These are phyloP conservation scores for Anthopleura xanthogrammica DNA, from an alignment of 92 coral and sea anemone species.

Conservation along the genomic window DNA sequence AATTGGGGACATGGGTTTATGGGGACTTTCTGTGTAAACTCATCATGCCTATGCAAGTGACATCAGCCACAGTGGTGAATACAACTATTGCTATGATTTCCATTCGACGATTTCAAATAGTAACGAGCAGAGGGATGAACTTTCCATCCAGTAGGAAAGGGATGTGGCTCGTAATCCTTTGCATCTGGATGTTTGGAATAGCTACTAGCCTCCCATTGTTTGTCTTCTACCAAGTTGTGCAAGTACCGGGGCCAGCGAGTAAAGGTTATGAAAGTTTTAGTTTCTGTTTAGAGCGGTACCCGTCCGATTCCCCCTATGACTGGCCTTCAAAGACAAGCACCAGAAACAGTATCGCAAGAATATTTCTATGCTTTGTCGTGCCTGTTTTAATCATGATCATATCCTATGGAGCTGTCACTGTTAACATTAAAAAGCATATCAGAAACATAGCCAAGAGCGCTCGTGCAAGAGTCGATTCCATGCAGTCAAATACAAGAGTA, in stretches of 20 bases:
- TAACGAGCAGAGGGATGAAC: constrained; percentile 22
- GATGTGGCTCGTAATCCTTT: constrained; percentile 27
- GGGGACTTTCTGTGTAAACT: constrained; percentile 65
- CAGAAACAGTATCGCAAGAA: constrained; percentile 35
- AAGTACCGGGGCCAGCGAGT: background rate
- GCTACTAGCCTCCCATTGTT: constrained; percentile 47
- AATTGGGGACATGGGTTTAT: constrained; percentile 55
- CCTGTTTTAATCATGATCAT: constrained; percentile 61
- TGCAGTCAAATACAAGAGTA: constrained; percentile 17
- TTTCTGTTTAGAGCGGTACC: constrained; percentile 18
- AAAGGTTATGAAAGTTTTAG: background rate
- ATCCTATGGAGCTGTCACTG: constrained; percentile 67
- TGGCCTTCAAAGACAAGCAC: background rate
- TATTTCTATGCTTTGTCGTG: constrained; percentile 44
- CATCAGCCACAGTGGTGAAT: constrained; percentile 65
- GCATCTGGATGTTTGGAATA: constrained; percentile 44
- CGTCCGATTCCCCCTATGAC: background rate
- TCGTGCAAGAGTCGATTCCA: constrained; percentile 30
- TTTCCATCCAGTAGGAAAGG: constrained; percentile 19
- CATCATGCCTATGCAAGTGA: constrained; percentile 56
- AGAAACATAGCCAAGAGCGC: constrained; percentile 27
- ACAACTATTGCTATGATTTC: constrained; percentile 63
- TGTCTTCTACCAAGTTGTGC: constrained; percentile 9
- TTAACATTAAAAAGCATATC: constrained; percentile 57
- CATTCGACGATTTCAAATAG: constrained; percentile 38